These are phyloP conservation scores for Agrotis segetum DNA, from an alignment of 2,888 invertebrate genomes.

Conservation along the genomic window DNA sequence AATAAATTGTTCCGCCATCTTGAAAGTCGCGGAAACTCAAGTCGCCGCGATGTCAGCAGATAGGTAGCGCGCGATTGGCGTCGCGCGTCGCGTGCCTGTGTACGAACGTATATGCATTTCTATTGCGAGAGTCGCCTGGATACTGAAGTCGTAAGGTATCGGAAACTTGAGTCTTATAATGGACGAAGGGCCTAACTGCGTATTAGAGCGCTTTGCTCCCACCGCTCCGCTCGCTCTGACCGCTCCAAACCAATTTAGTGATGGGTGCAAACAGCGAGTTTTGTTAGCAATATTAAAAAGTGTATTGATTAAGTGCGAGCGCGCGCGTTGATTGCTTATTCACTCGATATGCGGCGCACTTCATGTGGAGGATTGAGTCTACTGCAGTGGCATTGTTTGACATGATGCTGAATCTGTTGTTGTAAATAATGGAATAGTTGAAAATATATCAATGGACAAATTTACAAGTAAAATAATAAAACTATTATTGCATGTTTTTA, in stretches of 20 bases:
- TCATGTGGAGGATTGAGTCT: slow-evolving; percentile 1
- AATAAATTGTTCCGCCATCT: too few relatives aligned
- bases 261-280: slow-evolving; percentile 28
- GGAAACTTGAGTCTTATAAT: too few relatives aligned
- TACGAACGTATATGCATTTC: too few relatives aligned
- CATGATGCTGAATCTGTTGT: slow-evolving; percentile 20
- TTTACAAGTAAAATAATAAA: not conserved
- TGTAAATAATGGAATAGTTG: slow-evolving; percentile 4
- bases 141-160: too few relatives aligned
- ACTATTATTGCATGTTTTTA: not conserved
- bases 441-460: not conserved
- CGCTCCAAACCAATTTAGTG: slow-evolving; percentile 37
- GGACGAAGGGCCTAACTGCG: too few relatives aligned
- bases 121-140: too few relatives aligned
- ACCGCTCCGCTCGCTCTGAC: slow-evolving; percentile 12
- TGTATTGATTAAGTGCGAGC: slow-evolving; percentile 41
- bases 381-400: slow-evolving; percentile 2
- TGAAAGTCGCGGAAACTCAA: too few relatives aligned
- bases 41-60: too few relatives aligned
- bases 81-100: too few relatives aligned
- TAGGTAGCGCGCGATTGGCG: too few relatives aligned
- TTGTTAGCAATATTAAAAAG: slow-evolving; percentile 43
- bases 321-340: slow-evolving; percentile 46
- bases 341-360: slow-evolving; percentile 23
- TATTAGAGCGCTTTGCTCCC: slow-evolving; percentile 24